phyloP scores from a whole-genome alignment of 2,888 invertebrate species.

The Endomychus coccineus region DNA sequence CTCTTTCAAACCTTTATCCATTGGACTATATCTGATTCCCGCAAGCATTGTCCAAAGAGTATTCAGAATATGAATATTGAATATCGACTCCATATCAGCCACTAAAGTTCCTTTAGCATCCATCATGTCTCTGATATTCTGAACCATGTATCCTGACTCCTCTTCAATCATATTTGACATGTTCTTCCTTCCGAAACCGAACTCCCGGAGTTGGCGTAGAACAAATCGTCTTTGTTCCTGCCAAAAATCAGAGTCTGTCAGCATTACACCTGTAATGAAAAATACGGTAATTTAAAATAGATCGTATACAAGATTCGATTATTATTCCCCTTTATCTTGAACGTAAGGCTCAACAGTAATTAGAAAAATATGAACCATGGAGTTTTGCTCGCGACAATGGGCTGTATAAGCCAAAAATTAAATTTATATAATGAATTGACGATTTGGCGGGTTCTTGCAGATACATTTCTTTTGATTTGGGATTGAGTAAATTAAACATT shows the following conservation, averaged over 20 bases:
- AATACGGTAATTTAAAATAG: no score
- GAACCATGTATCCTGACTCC: conserved; percentile 60
- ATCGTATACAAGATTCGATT: no score
- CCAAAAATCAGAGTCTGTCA: conserved; percentile 61
- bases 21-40: conserved; percentile 62
- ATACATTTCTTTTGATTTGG: no score
- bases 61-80: conserved; percentile 70
- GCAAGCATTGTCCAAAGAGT: conserved; percentile 81
- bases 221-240: conserved; percentile 69
- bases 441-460: no score
- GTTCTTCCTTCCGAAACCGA: conserved; percentile 71
- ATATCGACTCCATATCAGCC: conserved; percentile 61
- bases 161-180: conserved; percentile 66
- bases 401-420: no score
- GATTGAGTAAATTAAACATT: no score
- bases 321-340: no score
- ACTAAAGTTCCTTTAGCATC: conserved; percentile 47
- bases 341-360: no score
- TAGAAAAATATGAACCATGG: no score
- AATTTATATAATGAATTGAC: no score
- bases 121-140: conserved; percentile 45
- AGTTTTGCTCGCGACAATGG: no score
- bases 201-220: conserved; percentile 68
- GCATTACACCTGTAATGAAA: conserved; percentile 48
- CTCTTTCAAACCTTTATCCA: conserved; percentile 59